A percentile compares a stretch with the other conserved stretches of the same genome.
Conservation (phyloP, 2,113 vertebrate species). For the Psittacula cyanocephala region DNA sequence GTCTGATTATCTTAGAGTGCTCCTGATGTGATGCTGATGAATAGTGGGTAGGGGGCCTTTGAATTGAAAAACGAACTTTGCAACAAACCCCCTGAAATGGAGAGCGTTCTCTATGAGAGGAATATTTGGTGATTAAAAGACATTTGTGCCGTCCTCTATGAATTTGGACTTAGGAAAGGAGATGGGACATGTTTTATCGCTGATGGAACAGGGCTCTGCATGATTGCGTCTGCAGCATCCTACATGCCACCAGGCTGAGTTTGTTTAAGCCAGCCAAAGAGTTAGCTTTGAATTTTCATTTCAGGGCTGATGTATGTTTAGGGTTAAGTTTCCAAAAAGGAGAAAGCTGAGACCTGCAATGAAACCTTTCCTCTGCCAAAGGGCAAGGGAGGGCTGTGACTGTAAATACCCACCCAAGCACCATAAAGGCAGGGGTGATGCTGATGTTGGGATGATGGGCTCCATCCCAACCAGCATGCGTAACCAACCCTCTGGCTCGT, state of each 20-base stretch:
- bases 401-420: background rate
- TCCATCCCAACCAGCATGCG: background rate
- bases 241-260: background rate
- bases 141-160: background rate
- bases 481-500: background rate
- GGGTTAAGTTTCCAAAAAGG: background rate
- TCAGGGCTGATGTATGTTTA: background rate
- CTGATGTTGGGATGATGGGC: background rate
- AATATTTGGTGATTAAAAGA: background rate
- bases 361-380: background rate
- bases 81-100: background rate
- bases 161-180: background rate
- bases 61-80: conserved; percentile 58
- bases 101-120: background rate
- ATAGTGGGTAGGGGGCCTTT: conserved; percentile 64
- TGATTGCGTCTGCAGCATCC: background rate
- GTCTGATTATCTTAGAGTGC: conserved; percentile 54
- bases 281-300: background rate
- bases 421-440: background rate
- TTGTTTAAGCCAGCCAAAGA: background rate
- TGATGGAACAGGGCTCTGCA: background rate
- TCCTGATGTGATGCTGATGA: conserved; percentile 75
- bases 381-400: background rate
- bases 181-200: background rate
- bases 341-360: background rate